These are phyloP conservation scores for Helicoverpa assulta DNA, from an alignment of 2,888 invertebrate species.

Conservation along the genomic window DNA sequence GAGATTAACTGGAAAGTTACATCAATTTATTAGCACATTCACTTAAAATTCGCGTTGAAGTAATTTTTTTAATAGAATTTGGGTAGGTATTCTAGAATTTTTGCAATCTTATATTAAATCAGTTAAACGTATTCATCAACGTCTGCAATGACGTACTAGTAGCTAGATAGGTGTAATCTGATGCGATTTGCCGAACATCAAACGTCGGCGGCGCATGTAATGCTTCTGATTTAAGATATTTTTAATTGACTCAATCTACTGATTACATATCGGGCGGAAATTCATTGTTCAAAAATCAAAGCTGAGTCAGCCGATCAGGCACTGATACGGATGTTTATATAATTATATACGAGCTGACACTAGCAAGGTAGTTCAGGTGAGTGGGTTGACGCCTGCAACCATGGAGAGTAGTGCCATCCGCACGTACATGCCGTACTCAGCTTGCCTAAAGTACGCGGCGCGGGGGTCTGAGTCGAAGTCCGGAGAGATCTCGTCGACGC, in stretches of 20 bases:
- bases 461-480: conserved; percentile 99
- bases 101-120: conserved; percentile 12
- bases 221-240: conserved; percentile 27
- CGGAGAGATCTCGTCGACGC: conserved; percentile 98
- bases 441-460: conserved; percentile 99
- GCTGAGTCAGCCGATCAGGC: conserved; percentile 10
- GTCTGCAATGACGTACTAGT: conserved; percentile 19
- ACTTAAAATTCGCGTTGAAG: not conserved
- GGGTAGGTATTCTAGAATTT: not conserved
- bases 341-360: not conserved
- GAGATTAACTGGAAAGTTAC: not conserved
- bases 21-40: not conserved
- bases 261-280: conserved; percentile 42
- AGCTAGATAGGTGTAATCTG: conserved; percentile 19
- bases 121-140: not conserved
- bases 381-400: conserved; percentile 93
- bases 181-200: conserved; percentile 34
- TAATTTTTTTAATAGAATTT: not conserved
- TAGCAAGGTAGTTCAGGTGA: conserved; percentile 65
- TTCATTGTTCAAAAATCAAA: conserved; percentile 22
- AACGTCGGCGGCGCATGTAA: conserved; percentile 36
- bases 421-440: conserved; percentile 99
- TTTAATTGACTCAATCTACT: conserved; percentile 28
- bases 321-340: conserved; percentile 14
- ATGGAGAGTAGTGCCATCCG: conserved; percentile 99